Conservation (phyloP, 2,888 invertebrate species). For the Acanthosepion pharaonis region DNA sequence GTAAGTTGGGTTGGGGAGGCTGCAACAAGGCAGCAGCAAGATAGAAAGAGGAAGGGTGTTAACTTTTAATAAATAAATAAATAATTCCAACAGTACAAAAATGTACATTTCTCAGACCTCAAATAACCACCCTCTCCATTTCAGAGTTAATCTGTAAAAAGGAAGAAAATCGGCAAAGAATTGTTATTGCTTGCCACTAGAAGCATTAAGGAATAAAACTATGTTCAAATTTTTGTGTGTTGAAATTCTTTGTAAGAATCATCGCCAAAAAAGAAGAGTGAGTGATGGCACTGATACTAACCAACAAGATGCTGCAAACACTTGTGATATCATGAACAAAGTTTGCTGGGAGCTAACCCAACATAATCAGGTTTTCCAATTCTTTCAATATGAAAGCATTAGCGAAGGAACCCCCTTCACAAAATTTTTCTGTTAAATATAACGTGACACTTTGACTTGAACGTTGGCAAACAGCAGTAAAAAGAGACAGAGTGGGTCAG, state of each 20-base stretch:
- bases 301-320: slow-evolving; percentile 39
- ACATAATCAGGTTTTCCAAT: slow-evolving; percentile 14
- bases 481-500: slow-evolving; percentile 33
- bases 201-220: slow-evolving; percentile 45
- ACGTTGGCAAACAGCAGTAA: slow-evolving; percentile 33
- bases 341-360: slow-evolving; percentile 39
- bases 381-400: slow-evolving; percentile 42
- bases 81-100: not conserved
- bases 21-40: not conserved
- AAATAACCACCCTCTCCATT: slow-evolving; percentile 1
- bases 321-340: slow-evolving; percentile 38
- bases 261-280: not conserved
- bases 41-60: not conserved
- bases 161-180: not conserved
- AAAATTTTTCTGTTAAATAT: slow-evolving; percentile 33
- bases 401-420: slow-evolving; percentile 1
- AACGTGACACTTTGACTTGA: slow-evolving; percentile 33
- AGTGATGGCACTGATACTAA: not conserved
- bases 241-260: slow-evolving; percentile 24
- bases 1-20: slow-evolving; percentile 15
- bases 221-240: slow-evolving; percentile 10
- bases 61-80: not conserved
- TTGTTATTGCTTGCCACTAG: slow-evolving; percentile 37
- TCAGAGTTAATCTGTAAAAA: slow-evolving; percentile 6
- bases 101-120: slow-evolving; percentile 24